phyloP scores from a whole-genome alignment of 2,113 vertebrate genomes.

The Octodon degus region DNA sequence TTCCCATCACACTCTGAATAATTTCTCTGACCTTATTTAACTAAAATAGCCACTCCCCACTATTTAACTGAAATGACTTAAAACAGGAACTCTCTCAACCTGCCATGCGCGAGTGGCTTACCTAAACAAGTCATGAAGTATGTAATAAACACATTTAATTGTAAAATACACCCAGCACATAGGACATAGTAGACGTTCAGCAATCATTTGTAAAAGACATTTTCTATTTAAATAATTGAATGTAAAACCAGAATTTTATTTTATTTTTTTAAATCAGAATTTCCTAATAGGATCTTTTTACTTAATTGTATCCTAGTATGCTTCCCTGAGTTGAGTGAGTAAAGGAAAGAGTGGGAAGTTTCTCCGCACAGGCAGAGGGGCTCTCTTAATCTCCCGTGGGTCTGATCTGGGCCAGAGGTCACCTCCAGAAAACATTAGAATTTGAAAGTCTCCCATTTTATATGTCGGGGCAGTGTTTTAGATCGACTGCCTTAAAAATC shows the following conservation, averaged over 20 bases:
- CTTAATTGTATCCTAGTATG: slow-evolving; percentile 3
- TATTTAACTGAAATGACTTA: slow-evolving; percentile 9
- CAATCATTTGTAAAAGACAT: slow-evolving; percentile 6
- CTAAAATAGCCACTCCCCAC: background rate
- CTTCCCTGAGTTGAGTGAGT: background rate
- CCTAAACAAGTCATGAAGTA: background rate
- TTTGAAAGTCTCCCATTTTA: background rate
- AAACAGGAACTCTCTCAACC: background rate
- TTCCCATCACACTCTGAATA: background rate
- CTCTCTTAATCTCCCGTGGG: background rate
- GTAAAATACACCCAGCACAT: background rate
- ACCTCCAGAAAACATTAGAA: slow-evolving; percentile 15
- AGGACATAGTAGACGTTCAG: background rate
- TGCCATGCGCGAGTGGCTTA: background rate
- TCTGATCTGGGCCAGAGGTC: background rate
- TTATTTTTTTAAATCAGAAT: background rate
- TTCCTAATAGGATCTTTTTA: slow-evolving; percentile 45
- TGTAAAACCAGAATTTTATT: background rate
- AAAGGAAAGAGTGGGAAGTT: background rate
- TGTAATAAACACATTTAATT: background rate
- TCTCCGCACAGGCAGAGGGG: background rate
- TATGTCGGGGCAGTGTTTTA: background rate
- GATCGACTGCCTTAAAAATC: slow-evolving; percentile 31
- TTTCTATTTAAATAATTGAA: slow-evolving; percentile 17
- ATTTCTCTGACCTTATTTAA: background rate